Percentiles rank a stretch among this genome's conserved stretches.
Evolutionary conservation across 2,797 vertebrate genomes (phyloP).

Genomic region (Mus spretus): DNA sequence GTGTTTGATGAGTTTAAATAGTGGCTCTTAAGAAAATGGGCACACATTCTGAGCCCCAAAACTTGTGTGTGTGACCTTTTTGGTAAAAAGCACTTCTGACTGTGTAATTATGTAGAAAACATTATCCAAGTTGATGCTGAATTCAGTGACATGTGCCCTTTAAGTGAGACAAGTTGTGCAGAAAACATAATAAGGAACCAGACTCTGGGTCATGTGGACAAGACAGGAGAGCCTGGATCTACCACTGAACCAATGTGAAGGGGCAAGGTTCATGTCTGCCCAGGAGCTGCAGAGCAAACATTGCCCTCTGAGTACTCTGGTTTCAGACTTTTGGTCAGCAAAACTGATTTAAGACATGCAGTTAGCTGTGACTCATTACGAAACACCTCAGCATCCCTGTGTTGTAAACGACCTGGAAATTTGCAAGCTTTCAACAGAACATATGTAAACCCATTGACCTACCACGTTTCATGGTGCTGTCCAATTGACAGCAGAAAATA

Average conservation of each 20-base stretch:
- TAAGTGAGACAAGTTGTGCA: background rate
- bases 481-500: background rate
- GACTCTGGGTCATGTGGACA: background rate
- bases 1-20: background rate
- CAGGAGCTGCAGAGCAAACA: rapidly evolving
- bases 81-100: background rate
- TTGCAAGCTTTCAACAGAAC: background rate
- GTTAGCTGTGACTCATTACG: background rate
- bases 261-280: background rate
- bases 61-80: background rate
- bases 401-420: background rate
- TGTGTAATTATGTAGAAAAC: background rate
- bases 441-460: background rate
- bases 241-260: background rate
- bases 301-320: background rate
- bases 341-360: background rate
- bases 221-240: background rate
- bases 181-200: background rate
- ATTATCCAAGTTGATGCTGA: background rate
- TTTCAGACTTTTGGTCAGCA: background rate
- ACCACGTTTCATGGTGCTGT: background rate
- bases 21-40: background rate
- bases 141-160: background rate
- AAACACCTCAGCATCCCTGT: background rate
- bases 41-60: background rate